Percentiles rank a stretch among this genome's conserved stretches.
phyloP scores from a whole-genome alignment of 2,113 vertebrate genomes.

The Paratilapia polleni region DNA sequence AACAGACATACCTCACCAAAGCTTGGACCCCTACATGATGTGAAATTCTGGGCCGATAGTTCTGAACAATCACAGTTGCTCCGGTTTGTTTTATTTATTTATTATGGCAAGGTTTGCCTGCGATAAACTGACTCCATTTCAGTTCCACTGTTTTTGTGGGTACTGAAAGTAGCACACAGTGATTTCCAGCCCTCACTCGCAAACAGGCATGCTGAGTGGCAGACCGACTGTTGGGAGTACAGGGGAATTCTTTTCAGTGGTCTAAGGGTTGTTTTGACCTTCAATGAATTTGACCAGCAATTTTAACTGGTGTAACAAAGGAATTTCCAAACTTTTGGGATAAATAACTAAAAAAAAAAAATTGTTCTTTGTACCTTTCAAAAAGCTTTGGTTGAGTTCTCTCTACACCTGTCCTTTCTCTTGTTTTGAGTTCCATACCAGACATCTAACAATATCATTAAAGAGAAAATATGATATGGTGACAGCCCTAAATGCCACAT shows the following conservation, averaged over 20 bases:
- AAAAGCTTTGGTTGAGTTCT: too few species aligned
- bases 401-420: too few species aligned
- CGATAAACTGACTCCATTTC: background rate
- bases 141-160: rapidly evolving
- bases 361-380: too few species aligned
- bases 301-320: background rate
- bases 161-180: background rate
- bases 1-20: background rate
- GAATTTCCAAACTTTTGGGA: too few species aligned
- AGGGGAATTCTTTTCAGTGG: background rate
- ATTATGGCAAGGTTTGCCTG: background rate
- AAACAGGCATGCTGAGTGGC: background rate
- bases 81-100: background rate
- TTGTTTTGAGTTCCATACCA: too few species aligned
- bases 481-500: background rate
- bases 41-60: background rate
- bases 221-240: background rate
- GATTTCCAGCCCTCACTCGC: background rate
- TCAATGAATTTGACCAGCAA: too few species aligned
- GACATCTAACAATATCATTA: too few species aligned
- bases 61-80: background rate
- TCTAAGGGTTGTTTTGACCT: background rate
- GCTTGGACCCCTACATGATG: background rate
- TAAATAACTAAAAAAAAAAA: too few species aligned
- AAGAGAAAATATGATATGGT: too few species aligned